phyloP scores from a whole-genome alignment of 1,140 invertebrate species.

The Hetaerina americana region DNA sequence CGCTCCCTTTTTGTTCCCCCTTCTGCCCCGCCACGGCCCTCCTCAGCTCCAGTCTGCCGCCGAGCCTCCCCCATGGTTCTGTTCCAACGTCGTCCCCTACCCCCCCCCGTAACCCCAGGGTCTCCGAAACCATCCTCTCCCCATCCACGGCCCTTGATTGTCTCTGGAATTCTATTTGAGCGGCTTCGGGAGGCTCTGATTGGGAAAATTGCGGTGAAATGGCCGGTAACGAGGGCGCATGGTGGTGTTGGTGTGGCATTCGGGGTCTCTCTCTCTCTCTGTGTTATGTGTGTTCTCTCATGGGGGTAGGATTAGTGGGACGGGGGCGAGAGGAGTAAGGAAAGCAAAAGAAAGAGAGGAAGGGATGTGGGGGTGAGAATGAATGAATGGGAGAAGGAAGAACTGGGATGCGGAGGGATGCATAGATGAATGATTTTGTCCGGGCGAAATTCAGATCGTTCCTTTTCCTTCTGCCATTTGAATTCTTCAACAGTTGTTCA shows the following conservation, averaged over 20 bases:
- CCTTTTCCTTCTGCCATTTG: too few species aligned
- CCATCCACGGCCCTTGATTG: background rate
- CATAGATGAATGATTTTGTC: background rate
- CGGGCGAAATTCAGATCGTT: too few species aligned
- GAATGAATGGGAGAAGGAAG: conserved; percentile 10
- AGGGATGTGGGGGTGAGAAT: conserved; percentile 19
- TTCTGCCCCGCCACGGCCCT: too few species aligned
- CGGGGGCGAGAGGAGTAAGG: conserved; percentile 24
- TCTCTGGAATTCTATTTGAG: background rate
- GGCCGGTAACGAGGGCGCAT: conserved; percentile 11
- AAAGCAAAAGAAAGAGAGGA: conserved; percentile 23
- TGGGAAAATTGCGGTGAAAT: conserved; percentile 18
- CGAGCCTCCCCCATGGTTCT: too few species aligned
- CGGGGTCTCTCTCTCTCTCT: conserved; percentile 24
- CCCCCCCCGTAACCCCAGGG: too few species aligned
- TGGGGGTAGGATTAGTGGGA: too few species aligned
- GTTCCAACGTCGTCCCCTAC: too few species aligned
- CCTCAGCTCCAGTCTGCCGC: too few species aligned
- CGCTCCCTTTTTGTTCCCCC: too few species aligned
- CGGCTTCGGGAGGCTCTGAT: conserved; percentile 7
- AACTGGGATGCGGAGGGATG: conserved; percentile 8
- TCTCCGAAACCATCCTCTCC: too few species aligned
- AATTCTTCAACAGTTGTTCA: too few species aligned
- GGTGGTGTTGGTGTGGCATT: conserved; percentile 30
- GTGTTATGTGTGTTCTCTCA: too few species aligned